These are phyloP conservation scores for Chymomyza procnemis DNA, from an alignment of 2,888 invertebrate species.

Conservation along the genomic window DNA sequence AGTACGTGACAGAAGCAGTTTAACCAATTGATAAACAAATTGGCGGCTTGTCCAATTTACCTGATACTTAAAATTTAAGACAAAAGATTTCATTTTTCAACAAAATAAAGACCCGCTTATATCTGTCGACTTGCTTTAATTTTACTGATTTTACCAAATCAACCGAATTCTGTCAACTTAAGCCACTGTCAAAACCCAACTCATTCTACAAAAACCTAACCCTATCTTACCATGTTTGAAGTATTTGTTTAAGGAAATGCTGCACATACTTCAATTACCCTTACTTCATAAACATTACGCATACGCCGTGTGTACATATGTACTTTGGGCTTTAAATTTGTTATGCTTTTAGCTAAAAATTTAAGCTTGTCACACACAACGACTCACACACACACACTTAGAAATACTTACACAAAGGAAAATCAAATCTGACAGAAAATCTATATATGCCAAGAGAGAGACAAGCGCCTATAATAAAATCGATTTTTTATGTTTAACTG, in stretches of 20 bases:
- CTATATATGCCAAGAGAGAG: slow-evolving; percentile 54
- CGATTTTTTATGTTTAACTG: slow-evolving; percentile 64
- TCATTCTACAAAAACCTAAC: too few relatives aligned
- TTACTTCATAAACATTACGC: slow-evolving; percentile 5
- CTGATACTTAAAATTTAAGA: too few relatives aligned
- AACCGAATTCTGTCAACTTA: too few relatives aligned
- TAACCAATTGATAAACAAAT: too few relatives aligned
- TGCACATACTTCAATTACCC: not conserved
- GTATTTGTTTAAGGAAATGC: not conserved
- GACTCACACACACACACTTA: slow-evolving; percentile 1
- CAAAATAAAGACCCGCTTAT: too few relatives aligned
- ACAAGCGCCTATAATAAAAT: slow-evolving; percentile 65
- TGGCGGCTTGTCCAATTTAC: too few relatives aligned
- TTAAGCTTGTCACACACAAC: slow-evolving; percentile 49
- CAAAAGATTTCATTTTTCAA: too few relatives aligned
- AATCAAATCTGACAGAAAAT: slow-evolving; percentile 64
- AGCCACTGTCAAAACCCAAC: too few relatives aligned
- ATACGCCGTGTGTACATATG: slow-evolving; percentile 30
- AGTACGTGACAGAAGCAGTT: too few relatives aligned
- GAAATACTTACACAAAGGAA: slow-evolving; percentile 26
- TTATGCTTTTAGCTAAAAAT: slow-evolving; percentile 26
- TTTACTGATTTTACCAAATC: too few relatives aligned
- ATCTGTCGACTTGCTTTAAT: too few relatives aligned
- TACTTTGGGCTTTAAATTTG: slow-evolving; percentile 30
- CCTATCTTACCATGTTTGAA: too few relatives aligned